These are phyloP conservation scores for Xestia rhomboidea DNA, from an alignment of 2,888 invertebrate species.

Conservation along the genomic window DNA sequence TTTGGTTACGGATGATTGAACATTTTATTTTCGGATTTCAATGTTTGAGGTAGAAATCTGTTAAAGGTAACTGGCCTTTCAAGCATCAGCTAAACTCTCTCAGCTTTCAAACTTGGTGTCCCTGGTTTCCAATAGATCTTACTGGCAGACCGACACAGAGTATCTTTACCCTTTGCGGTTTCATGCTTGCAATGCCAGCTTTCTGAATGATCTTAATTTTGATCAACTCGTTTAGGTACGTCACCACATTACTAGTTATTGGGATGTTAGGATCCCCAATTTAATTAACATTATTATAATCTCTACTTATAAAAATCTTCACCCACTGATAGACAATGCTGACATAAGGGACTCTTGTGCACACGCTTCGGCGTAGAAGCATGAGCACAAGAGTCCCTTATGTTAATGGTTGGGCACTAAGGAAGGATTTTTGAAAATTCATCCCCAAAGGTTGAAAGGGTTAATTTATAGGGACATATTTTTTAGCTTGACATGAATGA, in stretches of 20 bases:
- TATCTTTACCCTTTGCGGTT: conserved; percentile 13
- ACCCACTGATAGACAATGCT: background rate
- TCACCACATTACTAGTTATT: background rate
- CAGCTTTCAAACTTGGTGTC: conserved; percentile 9
- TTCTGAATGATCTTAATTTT: background rate
- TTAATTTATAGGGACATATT: no score
- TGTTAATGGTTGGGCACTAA: background rate
- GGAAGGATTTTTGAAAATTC: background rate
- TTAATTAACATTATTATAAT: no score
- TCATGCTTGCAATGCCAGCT: background rate
- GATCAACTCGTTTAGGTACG: background rate
- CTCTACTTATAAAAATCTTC: no score
- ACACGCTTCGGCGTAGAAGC: background rate
- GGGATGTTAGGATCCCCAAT: background rate
- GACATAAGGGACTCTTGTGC: no score
- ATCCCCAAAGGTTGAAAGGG: background rate
- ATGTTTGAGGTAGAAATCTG: background rate
- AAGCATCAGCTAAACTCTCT: background rate
- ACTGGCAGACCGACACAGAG: background rate
- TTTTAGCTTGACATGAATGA: no score
- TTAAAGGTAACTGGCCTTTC: background rate
- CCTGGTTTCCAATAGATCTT: conserved; percentile 1
- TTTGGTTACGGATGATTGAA: background rate
- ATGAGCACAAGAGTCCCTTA: background rate
- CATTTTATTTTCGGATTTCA: background rate